Evolutionary conservation across 1,140 invertebrate species (phyloP).

Genomic region (Heliconius himera): DNA sequence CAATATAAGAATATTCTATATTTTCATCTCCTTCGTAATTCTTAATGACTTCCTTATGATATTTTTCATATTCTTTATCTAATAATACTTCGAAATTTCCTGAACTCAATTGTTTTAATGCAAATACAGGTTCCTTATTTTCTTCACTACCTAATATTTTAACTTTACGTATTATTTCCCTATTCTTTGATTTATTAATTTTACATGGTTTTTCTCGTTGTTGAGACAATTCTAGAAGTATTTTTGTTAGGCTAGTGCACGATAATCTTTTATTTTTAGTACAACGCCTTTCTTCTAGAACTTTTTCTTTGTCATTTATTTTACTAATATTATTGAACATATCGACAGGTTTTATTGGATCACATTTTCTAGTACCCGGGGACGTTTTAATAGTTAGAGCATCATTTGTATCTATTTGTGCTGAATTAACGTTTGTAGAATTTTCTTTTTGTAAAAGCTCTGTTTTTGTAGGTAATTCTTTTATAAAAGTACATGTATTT

Average conservation of each 20-base stretch:
- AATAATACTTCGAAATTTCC: conserved; percentile 55
- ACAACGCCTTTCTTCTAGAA: neutral
- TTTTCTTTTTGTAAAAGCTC: neutral
- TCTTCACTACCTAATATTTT: conserved; percentile 18
- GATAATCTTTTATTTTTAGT: conserved; percentile 11
- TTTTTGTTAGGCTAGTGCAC: neutral
- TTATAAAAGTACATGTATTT: conserved; percentile 1
- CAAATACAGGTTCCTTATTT: conserved; percentile 20
- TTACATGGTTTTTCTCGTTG: conserved; percentile 22
- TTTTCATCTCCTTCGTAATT: conserved; percentile 41
- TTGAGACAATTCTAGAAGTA: neutral
- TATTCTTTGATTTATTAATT: conserved; percentile 4
- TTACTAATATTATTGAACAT: neutral
- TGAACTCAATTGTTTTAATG: conserved; percentile 48
- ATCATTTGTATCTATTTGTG: neutral
- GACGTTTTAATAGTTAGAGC: neutral
- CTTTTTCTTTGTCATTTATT: neutral
- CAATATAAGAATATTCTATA: conserved; percentile 45
- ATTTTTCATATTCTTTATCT: conserved; percentile 66
- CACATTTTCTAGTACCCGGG: neutral
- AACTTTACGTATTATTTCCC: conserved; percentile 18
- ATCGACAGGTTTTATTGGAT: neutral
- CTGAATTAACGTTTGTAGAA: conserved; percentile 16
- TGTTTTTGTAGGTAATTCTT: neutral
- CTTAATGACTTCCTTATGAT: conserved; percentile 46